These are phyloP conservation scores for Drosophila murphyi DNA, from an alignment of 1,140 invertebrate genomes.

Conservation along the genomic window DNA sequence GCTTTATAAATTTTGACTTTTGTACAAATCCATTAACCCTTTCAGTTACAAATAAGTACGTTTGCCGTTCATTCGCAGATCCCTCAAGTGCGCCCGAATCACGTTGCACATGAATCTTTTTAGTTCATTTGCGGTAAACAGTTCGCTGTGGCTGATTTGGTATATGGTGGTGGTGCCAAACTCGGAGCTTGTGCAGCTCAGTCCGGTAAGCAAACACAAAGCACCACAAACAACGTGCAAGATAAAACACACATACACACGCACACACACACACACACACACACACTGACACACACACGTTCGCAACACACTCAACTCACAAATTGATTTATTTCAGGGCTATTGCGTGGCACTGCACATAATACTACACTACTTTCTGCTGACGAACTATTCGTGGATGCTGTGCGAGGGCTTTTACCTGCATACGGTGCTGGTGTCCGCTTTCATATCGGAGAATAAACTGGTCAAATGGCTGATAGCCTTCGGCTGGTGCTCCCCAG, in stretches of 20 bases:
- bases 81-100: conserved; percentile 92
- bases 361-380: conserved; percentile 93
- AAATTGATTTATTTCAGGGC: conserved; percentile 85
- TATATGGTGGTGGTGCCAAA: conserved; percentile 86
- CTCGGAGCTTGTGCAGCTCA: conserved; percentile 85
- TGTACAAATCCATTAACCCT: neutral
- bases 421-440: conserved; percentile 95
- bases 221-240: neutral
- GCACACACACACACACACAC: neutral
- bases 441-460: conserved; percentile 94
- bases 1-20: no score
- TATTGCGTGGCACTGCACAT: conserved; percentile 94
- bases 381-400: conserved; percentile 98
- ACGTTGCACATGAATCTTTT: conserved; percentile 97
- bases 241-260: neutral
- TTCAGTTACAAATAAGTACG: neutral
- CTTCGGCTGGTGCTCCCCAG: conserved; percentile 93
- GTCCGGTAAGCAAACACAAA: conserved; percentile 84
- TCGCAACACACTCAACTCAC: neutral
- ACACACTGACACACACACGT: neutral
- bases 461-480: conserved; percentile 92
- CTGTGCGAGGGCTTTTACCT: conserved; percentile 96
- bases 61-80: conserved; percentile 85
- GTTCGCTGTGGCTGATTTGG: conserved; percentile 88
- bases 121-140: conserved; percentile 94